Evolutionary conservation across 2,113 vertebrate species (phyloP).

Genomic region (Callipepla squamata): DNA sequence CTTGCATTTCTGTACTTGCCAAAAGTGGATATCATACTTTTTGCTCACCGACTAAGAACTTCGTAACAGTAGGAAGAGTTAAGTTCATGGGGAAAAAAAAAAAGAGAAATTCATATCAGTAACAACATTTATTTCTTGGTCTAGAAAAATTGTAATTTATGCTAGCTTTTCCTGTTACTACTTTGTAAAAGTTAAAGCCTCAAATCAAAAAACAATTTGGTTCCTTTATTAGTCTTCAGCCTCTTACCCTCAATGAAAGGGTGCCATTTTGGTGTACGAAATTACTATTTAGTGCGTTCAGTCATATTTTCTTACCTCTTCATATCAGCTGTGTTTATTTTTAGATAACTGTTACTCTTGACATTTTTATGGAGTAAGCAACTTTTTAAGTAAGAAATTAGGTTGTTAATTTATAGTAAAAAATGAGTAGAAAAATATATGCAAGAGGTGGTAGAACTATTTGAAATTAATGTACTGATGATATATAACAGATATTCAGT

Average conservation of each 20-base stretch:
- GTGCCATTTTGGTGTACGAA: background rate
- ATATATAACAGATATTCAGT: background rate
- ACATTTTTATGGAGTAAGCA: background rate
- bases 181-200: background rate
- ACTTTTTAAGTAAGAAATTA: background rate
- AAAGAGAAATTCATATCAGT: background rate
- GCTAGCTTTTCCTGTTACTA: background rate
- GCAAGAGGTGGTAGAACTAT: background rate
- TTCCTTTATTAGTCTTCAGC: background rate
- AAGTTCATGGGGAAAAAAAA: background rate
- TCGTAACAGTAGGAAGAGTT: background rate
- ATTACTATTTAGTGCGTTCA: background rate
- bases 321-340: background rate
- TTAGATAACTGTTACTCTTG: background rate
- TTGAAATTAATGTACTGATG: background rate
- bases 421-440: background rate
- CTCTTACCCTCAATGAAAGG: background rate
- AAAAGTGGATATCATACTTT: background rate
- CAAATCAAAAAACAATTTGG: background rate
- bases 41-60: background rate
- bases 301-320: background rate
- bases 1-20: background rate
- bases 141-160: background rate
- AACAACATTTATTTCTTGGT: background rate
- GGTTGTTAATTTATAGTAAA: background rate